phyloP scores from a whole-genome alignment of 2,797 vertebrate genomes.

The Malacoctenus gilli region DNA sequence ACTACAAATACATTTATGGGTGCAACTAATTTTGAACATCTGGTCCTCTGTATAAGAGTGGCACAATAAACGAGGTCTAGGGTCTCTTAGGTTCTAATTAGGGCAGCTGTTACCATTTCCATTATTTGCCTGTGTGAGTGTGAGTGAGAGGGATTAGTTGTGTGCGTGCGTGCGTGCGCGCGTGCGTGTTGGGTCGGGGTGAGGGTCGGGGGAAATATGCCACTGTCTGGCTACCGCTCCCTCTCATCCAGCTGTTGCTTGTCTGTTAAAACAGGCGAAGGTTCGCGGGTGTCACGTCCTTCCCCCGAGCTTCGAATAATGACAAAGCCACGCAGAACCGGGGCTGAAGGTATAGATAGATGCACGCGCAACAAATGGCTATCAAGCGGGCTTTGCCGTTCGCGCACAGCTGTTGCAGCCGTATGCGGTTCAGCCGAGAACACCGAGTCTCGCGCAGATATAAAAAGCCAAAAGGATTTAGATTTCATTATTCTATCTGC shows the following conservation, averaged over 20 bases:
- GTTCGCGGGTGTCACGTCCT: constrained; percentile 68
- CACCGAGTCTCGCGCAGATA: not conserved
- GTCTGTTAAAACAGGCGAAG: constrained; percentile 77
- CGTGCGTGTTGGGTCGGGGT: constrained; percentile 23
- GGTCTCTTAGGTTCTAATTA: constrained; percentile 78
- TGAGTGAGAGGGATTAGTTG: constrained; percentile 7
- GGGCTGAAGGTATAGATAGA: constrained; percentile 52
- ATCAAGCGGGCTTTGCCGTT: constrained; percentile 42
- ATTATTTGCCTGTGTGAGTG: constrained; percentile 55
- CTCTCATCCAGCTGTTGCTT: constrained; percentile 82
- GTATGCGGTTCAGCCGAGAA: constrained; percentile 25
- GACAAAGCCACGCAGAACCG: constrained; percentile 66
- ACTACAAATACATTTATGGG: constrained; percentile 30
- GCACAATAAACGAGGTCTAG: constrained; percentile 64
- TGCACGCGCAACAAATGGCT: constrained; percentile 57
- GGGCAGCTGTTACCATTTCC: constrained; percentile 73
- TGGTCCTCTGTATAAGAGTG: constrained; percentile 45
- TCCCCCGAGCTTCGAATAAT: constrained; percentile 63
- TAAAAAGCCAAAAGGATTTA: constrained; percentile 20
- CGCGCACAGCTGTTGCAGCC: constrained; percentile 30
- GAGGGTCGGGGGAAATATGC: constrained; percentile 33
- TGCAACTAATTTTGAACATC: constrained; percentile 36
- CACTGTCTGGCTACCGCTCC: constrained; percentile 63
- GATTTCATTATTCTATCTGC: constrained; percentile 38
- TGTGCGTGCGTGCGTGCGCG: constrained; percentile 22